Evolutionary conservation across 2,113 vertebrate species (phyloP).

Genomic region (Arizona elegans): DNA sequence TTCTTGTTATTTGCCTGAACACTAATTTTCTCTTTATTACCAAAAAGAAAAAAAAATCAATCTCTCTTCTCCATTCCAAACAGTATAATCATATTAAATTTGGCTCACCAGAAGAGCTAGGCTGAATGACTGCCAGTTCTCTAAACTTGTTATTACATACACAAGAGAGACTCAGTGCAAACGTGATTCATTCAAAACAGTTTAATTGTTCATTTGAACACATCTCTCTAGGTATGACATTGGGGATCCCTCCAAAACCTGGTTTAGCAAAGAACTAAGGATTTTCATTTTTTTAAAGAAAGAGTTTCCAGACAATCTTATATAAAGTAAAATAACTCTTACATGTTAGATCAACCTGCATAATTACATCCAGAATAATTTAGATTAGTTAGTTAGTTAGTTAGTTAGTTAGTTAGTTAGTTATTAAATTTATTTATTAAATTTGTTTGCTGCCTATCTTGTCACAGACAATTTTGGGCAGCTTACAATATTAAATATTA

Average conservation of each 20-base stretch:
- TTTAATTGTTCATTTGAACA: slow-evolving; percentile 47
- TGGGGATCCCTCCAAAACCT: slow-evolving; percentile 27
- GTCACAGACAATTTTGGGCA: not conserved
- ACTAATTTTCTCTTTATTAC: not conserved
- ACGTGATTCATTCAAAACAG: slow-evolving; percentile 29
- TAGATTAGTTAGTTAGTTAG: not conserved
- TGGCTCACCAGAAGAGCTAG: not conserved
- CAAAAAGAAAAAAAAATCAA: slow-evolving; percentile 1
- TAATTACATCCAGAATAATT: slow-evolving; percentile 26
- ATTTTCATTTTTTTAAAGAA: not conserved
- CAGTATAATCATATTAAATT: slow-evolving; percentile 37
- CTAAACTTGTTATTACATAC: slow-evolving; percentile 33
- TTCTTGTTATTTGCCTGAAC: slow-evolving; percentile 35
- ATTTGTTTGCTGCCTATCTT: not conserved
- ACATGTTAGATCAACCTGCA: slow-evolving; percentile 17
- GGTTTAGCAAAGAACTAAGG: slow-evolving; percentile 40
- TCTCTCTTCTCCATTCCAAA: slow-evolving; percentile 3
- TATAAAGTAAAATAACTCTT: slow-evolving; percentile 7
- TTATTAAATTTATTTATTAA: not conserved
- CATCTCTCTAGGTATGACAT: slow-evolving; percentile 11
- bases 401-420: not conserved
- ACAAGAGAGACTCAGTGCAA: slow-evolving; percentile 27
- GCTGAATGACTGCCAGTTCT: slow-evolving; percentile 32
- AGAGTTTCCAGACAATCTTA: slow-evolving; percentile 28
- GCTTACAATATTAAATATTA: not conserved